These are phyloP conservation scores for Heliconius ismenius DNA, from an alignment of 2,888 invertebrate genomes.

Conservation along the genomic window DNA sequence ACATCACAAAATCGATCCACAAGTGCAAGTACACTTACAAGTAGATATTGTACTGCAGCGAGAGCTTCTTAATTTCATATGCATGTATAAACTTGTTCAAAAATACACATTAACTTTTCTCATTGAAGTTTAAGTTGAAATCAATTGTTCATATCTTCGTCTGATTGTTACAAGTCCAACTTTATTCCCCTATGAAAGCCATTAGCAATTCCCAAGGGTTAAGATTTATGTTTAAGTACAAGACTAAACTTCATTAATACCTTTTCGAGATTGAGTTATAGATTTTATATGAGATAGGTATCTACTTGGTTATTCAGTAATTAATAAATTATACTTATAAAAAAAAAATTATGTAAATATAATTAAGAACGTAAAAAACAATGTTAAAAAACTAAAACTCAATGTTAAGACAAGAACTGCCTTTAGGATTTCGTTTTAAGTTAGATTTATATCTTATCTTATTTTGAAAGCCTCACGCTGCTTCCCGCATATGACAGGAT, in stretches of 20 bases:
- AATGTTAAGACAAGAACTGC: background rate
- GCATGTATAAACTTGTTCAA: background rate
- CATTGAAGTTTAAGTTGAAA: slow-evolving; percentile 6
- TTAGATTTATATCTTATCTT: too few relatives aligned
- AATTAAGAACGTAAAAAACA: too few relatives aligned
- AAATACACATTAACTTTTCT: slow-evolving; percentile 5
- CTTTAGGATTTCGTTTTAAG: too few relatives aligned
- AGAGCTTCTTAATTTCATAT: background rate
- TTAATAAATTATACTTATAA: background rate
- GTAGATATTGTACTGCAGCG: too few relatives aligned
- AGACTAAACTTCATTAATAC: slow-evolving; percentile 33
- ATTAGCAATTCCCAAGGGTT: slow-evolving; percentile 37
- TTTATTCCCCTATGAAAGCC: slow-evolving; percentile 27
- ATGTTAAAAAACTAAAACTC: background rate
- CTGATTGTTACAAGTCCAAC: slow-evolving; percentile 30
- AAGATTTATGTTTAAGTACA: slow-evolving; percentile 35
- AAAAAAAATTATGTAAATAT: too few relatives aligned
- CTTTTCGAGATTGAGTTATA: slow-evolving; percentile 19
- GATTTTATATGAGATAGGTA: background rate
- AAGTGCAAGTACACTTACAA: too few relatives aligned
- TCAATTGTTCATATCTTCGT: slow-evolving; percentile 25
- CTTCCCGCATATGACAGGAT: too few relatives aligned
- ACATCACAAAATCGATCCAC: too few relatives aligned
- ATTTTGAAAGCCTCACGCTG: too few relatives aligned
- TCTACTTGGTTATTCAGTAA: background rate